These are phyloP conservation scores for Ophion obscuratus DNA, from an alignment of 2,888 invertebrate species.

Conservation along the genomic window DNA sequence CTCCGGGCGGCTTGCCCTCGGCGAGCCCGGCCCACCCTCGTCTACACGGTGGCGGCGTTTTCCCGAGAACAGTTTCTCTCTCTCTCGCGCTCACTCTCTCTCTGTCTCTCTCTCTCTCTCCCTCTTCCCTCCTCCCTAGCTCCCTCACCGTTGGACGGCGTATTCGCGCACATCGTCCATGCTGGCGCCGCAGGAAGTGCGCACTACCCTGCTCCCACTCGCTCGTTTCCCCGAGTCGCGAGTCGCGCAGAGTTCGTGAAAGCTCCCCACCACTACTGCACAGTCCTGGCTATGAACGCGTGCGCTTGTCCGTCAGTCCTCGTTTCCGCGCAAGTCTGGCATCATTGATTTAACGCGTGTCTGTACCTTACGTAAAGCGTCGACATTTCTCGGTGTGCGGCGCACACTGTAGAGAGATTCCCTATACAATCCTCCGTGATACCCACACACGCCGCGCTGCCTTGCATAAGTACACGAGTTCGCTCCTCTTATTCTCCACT, in stretches of 20 bases:
- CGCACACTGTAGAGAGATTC: neutral
- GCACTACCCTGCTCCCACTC: conserved; percentile 4
- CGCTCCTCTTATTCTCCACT: conserved; percentile 16
- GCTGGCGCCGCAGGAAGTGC: conserved; percentile 67
- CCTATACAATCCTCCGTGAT: conserved; percentile 33
- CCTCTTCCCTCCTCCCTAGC: neutral
- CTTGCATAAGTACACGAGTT: conserved; percentile 26
- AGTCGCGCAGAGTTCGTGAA: neutral
- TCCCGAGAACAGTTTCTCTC: conserved; percentile 30
- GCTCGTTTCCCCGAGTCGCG: neutral
- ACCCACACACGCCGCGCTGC: conserved; percentile 31
- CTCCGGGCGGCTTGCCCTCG: conserved; percentile 50
- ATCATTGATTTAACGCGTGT: conserved; percentile 82
- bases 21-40: conserved; percentile 25
- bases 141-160: neutral
- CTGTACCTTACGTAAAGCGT: conserved; percentile 67
- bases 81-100: conserved; percentile 28
- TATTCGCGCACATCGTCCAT: conserved; percentile 19
- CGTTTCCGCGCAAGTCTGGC: conserved; percentile 80
- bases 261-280: conserved; percentile 31
- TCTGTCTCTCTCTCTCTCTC: conserved; percentile 59
- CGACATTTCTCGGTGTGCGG: conserved; percentile 51
- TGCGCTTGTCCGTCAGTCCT: conserved; percentile 72
- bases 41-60: conserved; percentile 49
- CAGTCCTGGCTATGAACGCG: conserved; percentile 70